Conservation (phyloP, 2,113 vertebrate species). For the Beaufortia kweichowensis region DNA sequence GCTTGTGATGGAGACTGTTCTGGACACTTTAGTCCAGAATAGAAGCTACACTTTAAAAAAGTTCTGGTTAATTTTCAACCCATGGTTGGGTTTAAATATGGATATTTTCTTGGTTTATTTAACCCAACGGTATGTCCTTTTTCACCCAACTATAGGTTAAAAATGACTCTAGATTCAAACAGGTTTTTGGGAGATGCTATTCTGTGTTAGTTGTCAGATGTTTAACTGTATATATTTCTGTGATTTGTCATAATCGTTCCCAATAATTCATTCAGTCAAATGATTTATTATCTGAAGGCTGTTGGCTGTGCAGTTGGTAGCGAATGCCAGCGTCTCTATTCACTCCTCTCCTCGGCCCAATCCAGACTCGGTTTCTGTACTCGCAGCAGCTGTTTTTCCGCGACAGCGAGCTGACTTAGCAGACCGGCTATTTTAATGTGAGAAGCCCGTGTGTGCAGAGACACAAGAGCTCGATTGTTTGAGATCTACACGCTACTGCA, state of each 20-base stretch:
- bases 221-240: constrained; percentile 49
- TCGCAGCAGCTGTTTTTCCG: constrained; percentile 45
- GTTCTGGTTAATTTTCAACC: no score
- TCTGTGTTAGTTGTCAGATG: constrained; percentile 63
- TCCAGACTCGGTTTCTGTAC: constrained; percentile 25
- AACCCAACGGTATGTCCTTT: no score
- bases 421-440: constrained; percentile 69
- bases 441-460: constrained; percentile 54
- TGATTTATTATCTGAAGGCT: not conserved
- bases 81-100: no score
- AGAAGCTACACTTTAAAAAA: no score
- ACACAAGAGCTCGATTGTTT: constrained; percentile 65
- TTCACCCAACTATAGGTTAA: no score
- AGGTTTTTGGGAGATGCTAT: constrained; percentile 22
- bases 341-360: no score
- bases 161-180: not conserved
- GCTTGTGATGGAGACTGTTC: constrained; percentile 33
- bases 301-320: not conserved
- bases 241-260: constrained; percentile 24
- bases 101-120: no score
- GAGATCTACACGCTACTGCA: constrained; percentile 48
- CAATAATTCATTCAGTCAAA: constrained; percentile 12
- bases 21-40: constrained; percentile 37
- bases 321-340: not conserved
- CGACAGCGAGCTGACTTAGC: constrained; percentile 65